Conservation (phyloP, 2,113 vertebrate genomes). For the Syrrhaptes paradoxus region DNA sequence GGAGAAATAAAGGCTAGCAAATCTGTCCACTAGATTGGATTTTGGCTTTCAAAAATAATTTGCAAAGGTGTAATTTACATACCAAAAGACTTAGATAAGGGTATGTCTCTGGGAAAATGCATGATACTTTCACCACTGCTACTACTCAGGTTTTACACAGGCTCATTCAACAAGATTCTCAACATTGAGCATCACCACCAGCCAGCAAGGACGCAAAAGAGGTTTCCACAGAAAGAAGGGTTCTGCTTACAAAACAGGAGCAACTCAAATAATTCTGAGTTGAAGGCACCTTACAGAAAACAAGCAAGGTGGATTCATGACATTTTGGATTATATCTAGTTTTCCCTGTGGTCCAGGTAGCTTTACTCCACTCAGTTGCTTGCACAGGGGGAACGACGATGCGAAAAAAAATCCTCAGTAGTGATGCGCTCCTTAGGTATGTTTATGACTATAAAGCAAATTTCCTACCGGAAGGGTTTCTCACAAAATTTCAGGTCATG, state of each 20-base stretch:
- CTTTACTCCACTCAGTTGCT: neutral
- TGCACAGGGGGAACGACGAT: neutral
- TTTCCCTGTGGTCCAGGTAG: neutral
- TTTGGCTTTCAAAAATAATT: neutral
- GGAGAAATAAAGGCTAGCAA: neutral
- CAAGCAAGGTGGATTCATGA: neutral
- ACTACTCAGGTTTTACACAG: neutral
- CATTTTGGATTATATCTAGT: neutral
- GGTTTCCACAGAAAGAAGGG: neutral
- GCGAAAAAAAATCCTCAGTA: neutral
- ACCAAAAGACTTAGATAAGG: neutral
- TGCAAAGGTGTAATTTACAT: neutral
- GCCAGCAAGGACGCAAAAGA: neutral
- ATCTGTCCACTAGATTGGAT: neutral
- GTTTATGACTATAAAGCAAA: neutral
- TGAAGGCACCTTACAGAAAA: neutral
- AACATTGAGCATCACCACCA: neutral
- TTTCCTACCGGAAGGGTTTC: neutral
- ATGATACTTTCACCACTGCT: neutral
- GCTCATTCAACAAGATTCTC: neutral
- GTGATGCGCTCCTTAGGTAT: neutral
- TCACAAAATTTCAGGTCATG: neutral
- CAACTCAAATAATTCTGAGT: neutral
- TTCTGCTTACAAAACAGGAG: neutral
- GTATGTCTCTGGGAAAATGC: accelerated